A percentile compares a stretch with the other conserved stretches of the same genome.
Conservation (phyloP, 2,113 vertebrate species). For the Embiotoca jacksoni region DNA sequence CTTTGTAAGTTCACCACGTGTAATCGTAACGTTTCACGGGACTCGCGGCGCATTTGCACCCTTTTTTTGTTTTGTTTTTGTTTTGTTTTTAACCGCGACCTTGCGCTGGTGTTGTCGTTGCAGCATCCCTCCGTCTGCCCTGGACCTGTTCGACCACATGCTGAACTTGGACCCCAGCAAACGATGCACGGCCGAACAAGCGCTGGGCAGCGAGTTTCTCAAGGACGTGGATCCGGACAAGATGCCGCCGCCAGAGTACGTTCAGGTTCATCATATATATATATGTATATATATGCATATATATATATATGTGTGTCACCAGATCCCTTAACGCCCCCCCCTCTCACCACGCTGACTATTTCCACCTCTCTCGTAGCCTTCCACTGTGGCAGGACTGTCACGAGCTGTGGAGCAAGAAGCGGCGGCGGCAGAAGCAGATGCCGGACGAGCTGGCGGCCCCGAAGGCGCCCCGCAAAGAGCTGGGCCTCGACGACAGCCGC, state of each 20-base stretch:
- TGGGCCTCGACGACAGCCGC: slow-evolving; percentile 96
- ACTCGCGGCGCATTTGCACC: too few relatives aligned
- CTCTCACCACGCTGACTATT: not conserved
- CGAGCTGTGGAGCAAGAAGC: slow-evolving; percentile 99
- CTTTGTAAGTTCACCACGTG: slow-evolving; percentile 89
- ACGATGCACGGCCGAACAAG: slow-evolving; percentile 96
- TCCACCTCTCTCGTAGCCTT: slow-evolving; percentile 82
- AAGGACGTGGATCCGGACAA: slow-evolving; percentile 96
- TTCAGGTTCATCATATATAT: not conserved
- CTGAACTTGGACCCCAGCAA: slow-evolving; percentile 96
- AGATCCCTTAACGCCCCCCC: too few relatives aligned
- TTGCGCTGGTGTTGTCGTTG: not conserved
- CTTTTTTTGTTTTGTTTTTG: too few relatives aligned
- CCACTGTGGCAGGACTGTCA: slow-evolving; percentile 99
- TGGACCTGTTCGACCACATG: slow-evolving; percentile 99
- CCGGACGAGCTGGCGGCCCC: slow-evolving; percentile 90
- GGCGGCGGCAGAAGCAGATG: slow-evolving; percentile 97
- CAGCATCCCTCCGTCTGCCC: slow-evolving; percentile 92
- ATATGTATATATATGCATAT: not conserved
- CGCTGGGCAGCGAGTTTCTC: slow-evolving; percentile 95
- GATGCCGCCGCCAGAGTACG: slow-evolving; percentile 98
- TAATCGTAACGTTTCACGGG: not conserved
- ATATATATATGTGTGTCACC: not conserved
- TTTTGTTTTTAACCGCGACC: not conserved
- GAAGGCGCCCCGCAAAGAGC: slow-evolving; percentile 95